These are phyloP conservation scores for Colaptes auratus DNA, from an alignment of 2,113 vertebrate species.

Conservation along the genomic window DNA sequence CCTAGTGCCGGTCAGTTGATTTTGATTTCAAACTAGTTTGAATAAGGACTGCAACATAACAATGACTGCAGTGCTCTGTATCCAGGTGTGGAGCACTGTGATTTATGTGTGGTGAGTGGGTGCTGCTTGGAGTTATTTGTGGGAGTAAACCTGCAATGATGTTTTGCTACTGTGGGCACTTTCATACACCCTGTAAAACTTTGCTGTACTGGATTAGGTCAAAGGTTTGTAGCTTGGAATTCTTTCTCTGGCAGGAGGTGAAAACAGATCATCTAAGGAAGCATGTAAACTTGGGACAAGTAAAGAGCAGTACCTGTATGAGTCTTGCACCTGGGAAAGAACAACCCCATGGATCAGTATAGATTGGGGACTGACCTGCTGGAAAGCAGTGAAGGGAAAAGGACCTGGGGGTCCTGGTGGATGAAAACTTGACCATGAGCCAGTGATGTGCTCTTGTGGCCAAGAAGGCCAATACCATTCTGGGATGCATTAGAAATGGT, in stretches of 20 bases:
- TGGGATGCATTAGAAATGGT: no score
- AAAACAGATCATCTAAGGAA: neutral
- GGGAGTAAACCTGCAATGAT: neutral
- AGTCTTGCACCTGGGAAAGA: no score
- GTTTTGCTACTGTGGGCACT: neutral
- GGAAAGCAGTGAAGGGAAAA: no score
- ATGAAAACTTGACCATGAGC: no score
- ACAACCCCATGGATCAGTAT: no score
- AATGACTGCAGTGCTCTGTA: neutral
- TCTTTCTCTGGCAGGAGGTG: neutral
- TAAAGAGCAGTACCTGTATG: neutral
- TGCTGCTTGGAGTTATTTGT: accelerated
- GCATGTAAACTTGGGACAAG: neutral
- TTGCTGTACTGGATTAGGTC: neutral
- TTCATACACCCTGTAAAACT: neutral
- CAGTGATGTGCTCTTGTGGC: no score
- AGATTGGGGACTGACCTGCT: no score
- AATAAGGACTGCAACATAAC: neutral
- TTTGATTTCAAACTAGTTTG: neutral
- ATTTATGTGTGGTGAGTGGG: neutral
- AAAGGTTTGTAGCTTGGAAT: neutral
- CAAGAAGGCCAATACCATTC: no score
- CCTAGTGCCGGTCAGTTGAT: neutral
- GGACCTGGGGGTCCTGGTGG: no score
- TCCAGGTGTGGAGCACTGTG: neutral